A percentile compares a stretch with the other conserved stretches of the same genome.
Conservation (phyloP, 1,140 invertebrate genomes). For the Scaptomyza pallida region DNA sequence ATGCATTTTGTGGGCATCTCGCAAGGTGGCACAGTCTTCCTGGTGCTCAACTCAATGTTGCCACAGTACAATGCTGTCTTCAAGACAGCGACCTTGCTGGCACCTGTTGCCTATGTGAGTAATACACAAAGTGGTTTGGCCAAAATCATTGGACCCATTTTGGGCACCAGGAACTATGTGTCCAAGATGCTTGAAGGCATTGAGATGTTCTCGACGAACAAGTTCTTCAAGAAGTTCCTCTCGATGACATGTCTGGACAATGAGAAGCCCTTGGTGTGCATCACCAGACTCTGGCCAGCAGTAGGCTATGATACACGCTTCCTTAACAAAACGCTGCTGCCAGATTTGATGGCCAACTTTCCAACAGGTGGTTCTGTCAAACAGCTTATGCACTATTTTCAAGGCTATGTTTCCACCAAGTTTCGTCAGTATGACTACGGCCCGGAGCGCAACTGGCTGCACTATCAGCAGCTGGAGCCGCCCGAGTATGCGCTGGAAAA, state of each 20-base stretch:
- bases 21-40: slow-evolving; percentile 87
- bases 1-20: slow-evolving; percentile 85
- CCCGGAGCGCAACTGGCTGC: slow-evolving; percentile 83
- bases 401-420: slow-evolving; percentile 83
- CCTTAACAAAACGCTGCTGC: slow-evolving; percentile 84
- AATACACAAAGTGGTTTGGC: slow-evolving; percentile 83
- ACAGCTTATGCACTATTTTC: slow-evolving; percentile 85
- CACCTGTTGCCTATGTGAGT: slow-evolving; percentile 85
- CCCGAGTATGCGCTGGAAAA: slow-evolving; percentile 86
- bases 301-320: slow-evolving; percentile 85
- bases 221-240: slow-evolving; percentile 85
- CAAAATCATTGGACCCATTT: slow-evolving; percentile 72
- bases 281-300: slow-evolving; percentile 86
- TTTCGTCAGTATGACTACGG: slow-evolving; percentile 85
- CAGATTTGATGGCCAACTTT: slow-evolving; percentile 84
- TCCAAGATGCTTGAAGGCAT: slow-evolving; percentile 85
- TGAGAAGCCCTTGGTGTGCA: slow-evolving; percentile 84
- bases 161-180: slow-evolving; percentile 80
- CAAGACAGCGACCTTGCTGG: slow-evolving; percentile 85
- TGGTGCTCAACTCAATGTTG: slow-evolving; percentile 85
- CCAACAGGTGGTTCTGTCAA: slow-evolving; percentile 85
- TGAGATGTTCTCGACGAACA: slow-evolving; percentile 86
- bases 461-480: slow-evolving; percentile 85
- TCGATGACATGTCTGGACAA: slow-evolving; percentile 85
- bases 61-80: slow-evolving; percentile 87